Evolutionary conservation across 1,140 invertebrate genomes (phyloP).

Genomic region (Pissodes strobi): DNA sequence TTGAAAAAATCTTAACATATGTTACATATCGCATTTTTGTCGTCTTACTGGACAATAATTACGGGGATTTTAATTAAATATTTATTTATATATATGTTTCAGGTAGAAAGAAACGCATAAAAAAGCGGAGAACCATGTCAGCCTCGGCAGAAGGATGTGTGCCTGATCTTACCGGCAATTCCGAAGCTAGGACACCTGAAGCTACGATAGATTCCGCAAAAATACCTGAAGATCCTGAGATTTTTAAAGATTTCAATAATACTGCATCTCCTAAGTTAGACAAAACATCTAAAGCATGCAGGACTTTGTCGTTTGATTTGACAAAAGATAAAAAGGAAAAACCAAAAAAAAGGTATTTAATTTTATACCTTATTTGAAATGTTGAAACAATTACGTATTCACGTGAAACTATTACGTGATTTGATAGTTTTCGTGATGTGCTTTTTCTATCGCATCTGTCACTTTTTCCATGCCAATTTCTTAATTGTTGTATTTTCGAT

Average conservation of each 20-base stretch:
- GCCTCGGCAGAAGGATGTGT: conserved; percentile 50
- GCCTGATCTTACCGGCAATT: conserved; percentile 35
- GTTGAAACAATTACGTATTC: background rate
- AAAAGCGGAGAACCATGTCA: conserved; percentile 62
- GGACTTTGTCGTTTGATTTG: conserved; percentile 17
- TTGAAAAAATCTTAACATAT: no score
- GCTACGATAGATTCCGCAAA: conserved; percentile 50
- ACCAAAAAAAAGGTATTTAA: conserved; percentile 41
- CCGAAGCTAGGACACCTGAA: conserved; percentile 52
- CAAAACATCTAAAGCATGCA: background rate
- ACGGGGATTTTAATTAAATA: background rate
- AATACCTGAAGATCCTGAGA: conserved; percentile 45
- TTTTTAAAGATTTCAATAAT: background rate
- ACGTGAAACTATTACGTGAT: no score
- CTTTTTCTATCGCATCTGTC: no score
- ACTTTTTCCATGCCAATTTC: no score
- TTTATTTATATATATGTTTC: conserved; percentile 19
- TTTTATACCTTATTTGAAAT: background rate
- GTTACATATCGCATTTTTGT: no score
- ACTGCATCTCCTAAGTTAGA: background rate
- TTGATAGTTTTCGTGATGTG: no score
- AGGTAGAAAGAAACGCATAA: conserved; percentile 59
- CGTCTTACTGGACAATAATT: no score
- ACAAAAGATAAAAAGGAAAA: conserved; percentile 38
- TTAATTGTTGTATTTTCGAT: no score